Evolutionary conservation across 64 coral and sea anemone species (phyloP).

Genomic region (Orbicella faveolata): DNA sequence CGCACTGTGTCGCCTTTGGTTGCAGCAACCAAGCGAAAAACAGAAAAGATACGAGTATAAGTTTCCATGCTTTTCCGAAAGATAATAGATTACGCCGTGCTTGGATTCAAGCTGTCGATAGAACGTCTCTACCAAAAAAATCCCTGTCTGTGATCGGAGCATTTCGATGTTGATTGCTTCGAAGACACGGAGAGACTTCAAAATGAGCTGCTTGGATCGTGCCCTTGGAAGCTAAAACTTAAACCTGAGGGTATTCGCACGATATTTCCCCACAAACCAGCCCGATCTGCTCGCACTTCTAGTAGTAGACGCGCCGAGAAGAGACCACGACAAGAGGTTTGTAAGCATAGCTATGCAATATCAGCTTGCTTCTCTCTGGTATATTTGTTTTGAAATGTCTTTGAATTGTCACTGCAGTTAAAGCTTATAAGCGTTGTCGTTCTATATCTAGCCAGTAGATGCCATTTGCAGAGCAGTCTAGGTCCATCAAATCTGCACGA

Average conservation of each 20-base stretch:
- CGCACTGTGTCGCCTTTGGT: constrained; percentile 17
- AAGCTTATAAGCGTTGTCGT: no score
- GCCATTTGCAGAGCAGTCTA: no score
- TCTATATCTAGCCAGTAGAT: no score
- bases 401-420: not conserved
- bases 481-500: no score
- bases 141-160: constrained; percentile 30
- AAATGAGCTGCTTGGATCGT: constrained; percentile 6
- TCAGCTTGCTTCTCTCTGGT: not conserved
- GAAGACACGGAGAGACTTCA: not conserved
- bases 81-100: not conserved
- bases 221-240: not conserved
- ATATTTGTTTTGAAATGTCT: no score
- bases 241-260: constrained; percentile 25
- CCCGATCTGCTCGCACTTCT: not conserved
- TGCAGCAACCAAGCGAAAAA: constrained; percentile 18
- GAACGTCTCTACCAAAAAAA: constrained; percentile 37
- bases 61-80: constrained; percentile 23
- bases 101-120: constrained; percentile 34
- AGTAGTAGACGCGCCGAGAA: constrained; percentile 30
- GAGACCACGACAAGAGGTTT: constrained; percentile 26
- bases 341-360: no score
- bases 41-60: not conserved
- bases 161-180: constrained; percentile 33
- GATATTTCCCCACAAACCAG: constrained; percentile 42